Conservation (phyloP, 2,797 vertebrate species). For the Channallabes apus region DNA sequence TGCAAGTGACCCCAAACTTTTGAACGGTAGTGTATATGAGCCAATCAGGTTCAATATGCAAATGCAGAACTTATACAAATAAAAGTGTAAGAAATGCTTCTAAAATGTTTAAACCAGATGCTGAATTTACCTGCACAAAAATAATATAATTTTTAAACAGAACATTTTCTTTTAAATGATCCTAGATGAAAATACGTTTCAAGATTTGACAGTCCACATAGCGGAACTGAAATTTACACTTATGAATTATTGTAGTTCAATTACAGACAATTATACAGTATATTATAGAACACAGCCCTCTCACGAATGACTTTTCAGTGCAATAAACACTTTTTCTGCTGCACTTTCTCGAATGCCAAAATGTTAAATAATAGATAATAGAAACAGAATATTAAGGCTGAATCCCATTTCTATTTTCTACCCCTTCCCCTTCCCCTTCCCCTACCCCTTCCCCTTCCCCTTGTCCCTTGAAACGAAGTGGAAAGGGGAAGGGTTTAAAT, state of each 20-base stretch:
- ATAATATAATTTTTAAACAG: no score
- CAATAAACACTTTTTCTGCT: background rate
- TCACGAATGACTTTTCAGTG: background rate
- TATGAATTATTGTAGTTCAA: background rate
- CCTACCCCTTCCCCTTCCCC: no score
- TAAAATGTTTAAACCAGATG: background rate
- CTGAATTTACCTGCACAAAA: background rate
- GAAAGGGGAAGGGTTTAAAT: no score
- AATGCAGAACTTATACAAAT: background rate
- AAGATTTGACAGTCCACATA: background rate
- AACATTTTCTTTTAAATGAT: background rate
- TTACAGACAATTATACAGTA: background rate
- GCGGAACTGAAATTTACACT: background rate
- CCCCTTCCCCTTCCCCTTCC: no score
- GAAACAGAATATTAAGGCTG: background rate
- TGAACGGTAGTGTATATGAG: background rate
- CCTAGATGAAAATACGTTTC: background rate
- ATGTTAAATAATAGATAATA: background rate
- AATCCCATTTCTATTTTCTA: no score
- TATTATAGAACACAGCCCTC: background rate
- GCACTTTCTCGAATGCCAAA: background rate
- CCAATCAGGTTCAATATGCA: slow-evolving; percentile 8
- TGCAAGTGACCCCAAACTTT: no score
- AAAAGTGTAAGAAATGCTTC: background rate
- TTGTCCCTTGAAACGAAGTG: no score